A percentile compares a stretch with the other conserved stretches of the same genome.
phyloP scores from a whole-genome alignment of 2,888 invertebrate genomes.

The Phyllotreta cruciferae region DNA sequence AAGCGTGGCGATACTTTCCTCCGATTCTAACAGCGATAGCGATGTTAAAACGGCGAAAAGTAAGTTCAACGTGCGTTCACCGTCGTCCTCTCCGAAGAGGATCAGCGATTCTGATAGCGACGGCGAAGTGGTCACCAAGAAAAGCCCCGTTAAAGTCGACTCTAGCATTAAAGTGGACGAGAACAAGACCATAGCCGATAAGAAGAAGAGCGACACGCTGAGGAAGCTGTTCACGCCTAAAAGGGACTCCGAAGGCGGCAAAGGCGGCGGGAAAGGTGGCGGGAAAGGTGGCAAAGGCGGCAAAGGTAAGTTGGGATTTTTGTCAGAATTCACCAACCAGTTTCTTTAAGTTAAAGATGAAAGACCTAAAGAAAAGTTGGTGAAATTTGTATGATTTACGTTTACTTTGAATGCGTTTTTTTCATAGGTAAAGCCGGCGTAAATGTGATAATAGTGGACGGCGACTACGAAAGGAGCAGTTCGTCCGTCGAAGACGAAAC shows the following conservation, averaged over 20 bases:
- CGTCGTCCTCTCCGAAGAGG: constrained; percentile 39
- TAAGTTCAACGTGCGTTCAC: constrained; percentile 34
- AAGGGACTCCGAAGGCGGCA: constrained; percentile 69
- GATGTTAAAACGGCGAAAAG: constrained; percentile 25
- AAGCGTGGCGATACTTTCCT: constrained; percentile 36
- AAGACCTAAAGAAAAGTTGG: too few relatives aligned
- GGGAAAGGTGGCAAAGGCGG: constrained; percentile 68
- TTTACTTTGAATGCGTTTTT: constrained; percentile 17
- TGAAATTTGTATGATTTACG: constrained; percentile 5
- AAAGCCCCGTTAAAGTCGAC: constrained; percentile 42
- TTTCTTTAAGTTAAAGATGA: too few relatives aligned
- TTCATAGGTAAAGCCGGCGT: constrained; percentile 69
- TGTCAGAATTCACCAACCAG: too few relatives aligned
- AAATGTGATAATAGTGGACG: constrained; percentile 70
- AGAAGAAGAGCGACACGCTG: constrained; percentile 74
- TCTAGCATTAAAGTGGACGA: constrained; percentile 58
- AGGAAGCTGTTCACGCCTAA: constrained; percentile 69
- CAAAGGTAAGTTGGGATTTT: constrained; percentile 39
- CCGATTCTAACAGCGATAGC: constrained; percentile 27
- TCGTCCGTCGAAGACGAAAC: constrained; percentile 59
- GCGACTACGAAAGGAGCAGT: constrained; percentile 63
- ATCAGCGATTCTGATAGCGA: constrained; percentile 49
- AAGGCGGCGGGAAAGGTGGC: constrained; percentile 75
- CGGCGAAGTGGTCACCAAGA: constrained; percentile 35
- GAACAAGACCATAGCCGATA: constrained; percentile 68